Base-by-base conservation (phyloP, 2,113 vertebrate genomes). In the Orientallactaga bullata region DNA sequence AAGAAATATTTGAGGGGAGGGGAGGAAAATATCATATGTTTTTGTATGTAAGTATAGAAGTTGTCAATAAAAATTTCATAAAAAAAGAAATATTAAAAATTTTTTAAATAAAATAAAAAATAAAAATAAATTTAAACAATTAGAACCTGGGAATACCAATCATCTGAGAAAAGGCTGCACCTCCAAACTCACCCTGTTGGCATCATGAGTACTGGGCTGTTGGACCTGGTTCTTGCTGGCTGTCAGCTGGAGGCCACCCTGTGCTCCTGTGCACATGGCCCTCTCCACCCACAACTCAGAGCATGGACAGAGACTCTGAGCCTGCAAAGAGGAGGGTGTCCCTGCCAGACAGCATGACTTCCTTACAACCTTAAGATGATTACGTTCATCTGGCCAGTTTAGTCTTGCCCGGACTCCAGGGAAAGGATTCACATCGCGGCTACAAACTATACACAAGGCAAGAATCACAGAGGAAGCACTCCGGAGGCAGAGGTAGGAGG, bases 341-440 rank as follows among this genome's bases (percentile, higher is more conserved):
- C 28, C n/a, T 32, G 58, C 74, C 51, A 23, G 81, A 66, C 0
- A 30, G 7, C 17, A 1, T 21, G 6, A 18, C 21, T 21, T 15
- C 30, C 28, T 21, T 8, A 7, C 2, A 32, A 7, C 32, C n/a
- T 35, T 51, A 4, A 24, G 3, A 0, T 9, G 3, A 39, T 42
- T 26, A 3, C 24, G 12, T 0, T 6, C 58, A 37, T 30, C 66
- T 21, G 1, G 3, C 47, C 13, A 32, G 86, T 15, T 63, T 0
- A 3, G 87, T 20, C 55, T 17, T 37, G 51, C 15, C 69, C 42
- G 8, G 26, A 69, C 30, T 51, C 82, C 5, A 20, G 24, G 60
- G 60, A 28, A 60, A 28, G 26, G 47, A 47, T 4, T 28, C 78
- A 8, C 47, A 47, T 20, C 0, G 4, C 30, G 10, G 13, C 55